These are phyloP conservation scores for Dolichomitus sp. DNA, from an alignment of 2,888 invertebrate genomes.

Conservation along the genomic window DNA sequence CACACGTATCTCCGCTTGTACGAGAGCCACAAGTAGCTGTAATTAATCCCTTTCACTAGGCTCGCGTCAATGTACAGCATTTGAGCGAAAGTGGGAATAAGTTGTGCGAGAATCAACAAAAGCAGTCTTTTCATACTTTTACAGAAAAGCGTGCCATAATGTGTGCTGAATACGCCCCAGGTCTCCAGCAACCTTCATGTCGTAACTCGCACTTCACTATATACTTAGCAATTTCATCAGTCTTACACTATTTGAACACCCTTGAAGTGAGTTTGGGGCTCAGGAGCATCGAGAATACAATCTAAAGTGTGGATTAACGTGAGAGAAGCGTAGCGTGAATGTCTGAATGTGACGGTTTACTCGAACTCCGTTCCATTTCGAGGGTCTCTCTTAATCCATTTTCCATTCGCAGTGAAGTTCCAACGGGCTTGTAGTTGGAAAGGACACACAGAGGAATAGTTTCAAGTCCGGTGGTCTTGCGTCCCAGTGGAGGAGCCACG, in stretches of 20 bases:
- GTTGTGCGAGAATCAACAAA: constrained; percentile 38
- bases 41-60: constrained; percentile 77
- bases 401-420: constrained; percentile 29
- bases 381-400: constrained; percentile 36
- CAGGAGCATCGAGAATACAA: not conserved
- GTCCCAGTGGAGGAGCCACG: not conserved
- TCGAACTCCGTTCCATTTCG: constrained; percentile 5
- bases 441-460: not conserved
- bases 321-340: not conserved
- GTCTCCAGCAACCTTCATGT: not conserved
- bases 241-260: not conserved
- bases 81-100: constrained; percentile 46
- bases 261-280: not conserved
- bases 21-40: constrained; percentile 76
- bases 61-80: constrained; percentile 62
- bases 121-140: not conserved
- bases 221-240: not conserved
- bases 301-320: constrained; percentile 18
- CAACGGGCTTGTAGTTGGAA: constrained; percentile 7
- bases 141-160: not conserved
- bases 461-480: not conserved
- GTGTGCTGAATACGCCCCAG: not conserved
- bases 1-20: constrained; percentile 65
- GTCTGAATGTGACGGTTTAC: constrained; percentile 15
- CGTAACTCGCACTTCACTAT: not conserved